Base-by-base conservation (phyloP, 1,140 invertebrate genomes). In the Philaenus spumarius region DNA sequence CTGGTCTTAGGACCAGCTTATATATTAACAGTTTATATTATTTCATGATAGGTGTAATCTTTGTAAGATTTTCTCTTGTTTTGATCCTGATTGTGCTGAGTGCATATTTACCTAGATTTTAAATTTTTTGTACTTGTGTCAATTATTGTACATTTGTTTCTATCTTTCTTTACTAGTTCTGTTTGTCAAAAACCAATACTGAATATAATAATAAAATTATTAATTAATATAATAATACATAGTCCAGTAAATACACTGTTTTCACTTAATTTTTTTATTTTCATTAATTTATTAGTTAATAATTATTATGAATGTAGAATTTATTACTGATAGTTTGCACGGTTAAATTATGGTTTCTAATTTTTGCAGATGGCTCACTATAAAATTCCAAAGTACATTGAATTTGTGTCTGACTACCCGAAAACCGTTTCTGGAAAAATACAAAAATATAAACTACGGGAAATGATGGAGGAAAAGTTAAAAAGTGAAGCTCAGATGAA, bases 351-450 rank as follows among this genome's bases (percentile, higher is more conserved):
- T 20, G 7, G 15, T 30, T 26, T 30, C 45, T 14, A 52, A 30
- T 57, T 34, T 60, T 73, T 75, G 55, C 71, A 84, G 77, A 79
- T 95, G 46, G 81, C 90, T 0, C 76, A 83, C 64, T 95, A 84
- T 66, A 96, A 96, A 74, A 82, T 94, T 51, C 93, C 93, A 1
- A 78, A 78, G 20, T 84, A 89, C 66, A 71, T 95, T 5, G 64
- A 79, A 30, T 81, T 88, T 66, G 76, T 89, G 0, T 72, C 84
- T 0, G 72, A 82, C 30, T 93, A 87, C 73, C 92, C 92, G 11
- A 86, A 86, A 67, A 95, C 91, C 0, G 75, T 80, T 0, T 90
- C 89, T 1, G 93, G 92, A 1, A 95, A 93, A 76, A 79, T 91
- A 43, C 85, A 90, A 70, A 93, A 93, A 66, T 82, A 75, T 67